Evolutionary conservation across 2,888 invertebrate species (phyloP).

Genomic region (Nebria salina): DNA sequence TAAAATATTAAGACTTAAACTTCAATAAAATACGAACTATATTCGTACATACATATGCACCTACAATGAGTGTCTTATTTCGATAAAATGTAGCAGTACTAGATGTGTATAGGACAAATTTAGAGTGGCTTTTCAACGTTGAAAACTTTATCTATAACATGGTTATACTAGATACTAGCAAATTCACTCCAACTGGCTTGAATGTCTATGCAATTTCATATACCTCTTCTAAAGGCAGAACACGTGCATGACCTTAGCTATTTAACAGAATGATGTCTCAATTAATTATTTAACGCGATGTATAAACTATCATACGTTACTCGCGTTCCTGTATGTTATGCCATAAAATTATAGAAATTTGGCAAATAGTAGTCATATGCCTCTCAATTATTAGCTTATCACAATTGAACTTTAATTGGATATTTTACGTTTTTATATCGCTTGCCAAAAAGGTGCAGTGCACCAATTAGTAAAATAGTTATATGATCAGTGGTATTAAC

Average conservation of each 20-base stretch:
- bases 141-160: background rate
- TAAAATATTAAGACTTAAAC: too few relatives aligned
- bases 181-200: background rate
- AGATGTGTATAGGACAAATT: background rate
- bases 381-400: too few relatives aligned
- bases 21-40: too few relatives aligned
- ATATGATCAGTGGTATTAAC: too few relatives aligned
- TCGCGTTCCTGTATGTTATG: too few relatives aligned
- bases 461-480: too few relatives aligned
- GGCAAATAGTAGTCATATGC: too few relatives aligned
- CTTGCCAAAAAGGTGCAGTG: too few relatives aligned
- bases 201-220: background rate
- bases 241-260: background rate
- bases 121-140: background rate
- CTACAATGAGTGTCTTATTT: background rate
- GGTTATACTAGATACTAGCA: background rate
- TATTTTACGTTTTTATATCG: too few relatives aligned
- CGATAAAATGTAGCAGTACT: background rate
- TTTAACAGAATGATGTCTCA: background rate
- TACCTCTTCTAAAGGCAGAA: background rate
- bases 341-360: too few relatives aligned
- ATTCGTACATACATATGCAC: too few relatives aligned
- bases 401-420: too few relatives aligned
- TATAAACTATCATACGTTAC: background rate
- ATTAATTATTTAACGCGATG: background rate